Conservation (phyloP, 2,113 vertebrate species). For the Meriones unguiculatus region DNA sequence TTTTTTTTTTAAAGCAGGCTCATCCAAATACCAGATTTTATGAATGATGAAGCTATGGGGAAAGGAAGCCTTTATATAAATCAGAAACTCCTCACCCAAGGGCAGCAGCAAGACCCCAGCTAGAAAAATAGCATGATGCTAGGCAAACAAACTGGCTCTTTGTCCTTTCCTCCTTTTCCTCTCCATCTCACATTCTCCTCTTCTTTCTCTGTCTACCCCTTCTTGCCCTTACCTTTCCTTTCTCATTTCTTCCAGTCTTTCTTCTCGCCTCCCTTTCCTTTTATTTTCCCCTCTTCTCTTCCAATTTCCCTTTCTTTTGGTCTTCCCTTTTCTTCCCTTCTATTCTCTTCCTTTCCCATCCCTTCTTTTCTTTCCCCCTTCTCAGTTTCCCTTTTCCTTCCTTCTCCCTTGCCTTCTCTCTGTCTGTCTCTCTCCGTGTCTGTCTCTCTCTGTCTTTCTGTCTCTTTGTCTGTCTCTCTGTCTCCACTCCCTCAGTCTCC, state of each 20-base stretch:
- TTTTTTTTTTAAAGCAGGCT: neutral
- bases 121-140: neutral
- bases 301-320: neutral
- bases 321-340: neutral
- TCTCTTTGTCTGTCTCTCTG: too few relatives aligned
- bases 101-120: rapidly evolving
- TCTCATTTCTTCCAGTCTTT: too few relatives aligned
- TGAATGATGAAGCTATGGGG: neutral
- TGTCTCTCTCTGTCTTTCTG: too few relatives aligned
- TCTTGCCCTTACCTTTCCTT: neutral
- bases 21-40: neutral
- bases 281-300: neutral
- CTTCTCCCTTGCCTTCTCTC: too few relatives aligned
- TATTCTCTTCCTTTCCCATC: neutral
- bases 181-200: too few relatives aligned
- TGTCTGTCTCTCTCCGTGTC: too few relatives aligned
- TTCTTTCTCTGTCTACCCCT: too few relatives aligned
- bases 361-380: neutral
- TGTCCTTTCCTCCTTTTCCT: too few relatives aligned
- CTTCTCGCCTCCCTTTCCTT: neutral
- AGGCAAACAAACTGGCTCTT: too few relatives aligned
- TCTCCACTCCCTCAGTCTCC: neutral
- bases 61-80: neutral
- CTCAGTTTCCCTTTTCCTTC: too few relatives aligned
- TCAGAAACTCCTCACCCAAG: neutral